phyloP scores from a whole-genome alignment of 2,797 vertebrate genomes.

The Pyrocephalus nanus region DNA sequence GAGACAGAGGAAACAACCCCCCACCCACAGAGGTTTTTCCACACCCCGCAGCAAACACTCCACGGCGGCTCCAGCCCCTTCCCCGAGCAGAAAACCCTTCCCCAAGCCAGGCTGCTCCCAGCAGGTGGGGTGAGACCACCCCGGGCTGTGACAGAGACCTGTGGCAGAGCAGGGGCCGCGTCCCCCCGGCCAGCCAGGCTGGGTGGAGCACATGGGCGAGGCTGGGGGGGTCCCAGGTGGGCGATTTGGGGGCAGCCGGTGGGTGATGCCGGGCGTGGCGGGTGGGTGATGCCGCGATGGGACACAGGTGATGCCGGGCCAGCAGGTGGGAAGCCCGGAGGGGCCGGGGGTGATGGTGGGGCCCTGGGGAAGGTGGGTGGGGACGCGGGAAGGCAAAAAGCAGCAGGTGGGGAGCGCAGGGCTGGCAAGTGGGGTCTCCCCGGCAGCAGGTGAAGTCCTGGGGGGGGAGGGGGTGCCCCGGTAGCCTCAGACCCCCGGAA shows the following conservation, averaged over 20 bases:
- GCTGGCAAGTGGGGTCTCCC: not conserved
- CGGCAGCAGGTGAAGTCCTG: not conserved
- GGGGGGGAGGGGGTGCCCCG: no score
- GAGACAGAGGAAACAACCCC: not conserved
- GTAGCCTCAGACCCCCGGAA: not conserved
- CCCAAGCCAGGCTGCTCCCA: not conserved
- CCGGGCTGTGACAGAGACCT: not conserved
- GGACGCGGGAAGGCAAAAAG: not conserved
- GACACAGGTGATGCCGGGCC: not conserved
- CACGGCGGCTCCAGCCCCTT: not conserved
- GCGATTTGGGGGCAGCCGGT: rapidly evolving
- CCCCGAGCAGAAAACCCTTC: not conserved
- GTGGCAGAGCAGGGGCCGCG: not conserved
- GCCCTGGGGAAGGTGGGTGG: not conserved
- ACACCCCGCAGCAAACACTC: not conserved
- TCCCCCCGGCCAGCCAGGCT: not conserved
- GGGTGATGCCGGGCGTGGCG: not conserved
- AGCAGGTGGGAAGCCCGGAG: not conserved
- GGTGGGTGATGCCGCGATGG: not conserved
- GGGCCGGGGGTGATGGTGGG: not conserved
- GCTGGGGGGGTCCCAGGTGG: not conserved
- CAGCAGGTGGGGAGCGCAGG: not conserved
- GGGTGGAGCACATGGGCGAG: not conserved
- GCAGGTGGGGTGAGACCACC: not conserved
- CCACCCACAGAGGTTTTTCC: not conserved